Conservation (phyloP, 2,797 vertebrate genomes). For the Discoglossus pictus region DNA sequence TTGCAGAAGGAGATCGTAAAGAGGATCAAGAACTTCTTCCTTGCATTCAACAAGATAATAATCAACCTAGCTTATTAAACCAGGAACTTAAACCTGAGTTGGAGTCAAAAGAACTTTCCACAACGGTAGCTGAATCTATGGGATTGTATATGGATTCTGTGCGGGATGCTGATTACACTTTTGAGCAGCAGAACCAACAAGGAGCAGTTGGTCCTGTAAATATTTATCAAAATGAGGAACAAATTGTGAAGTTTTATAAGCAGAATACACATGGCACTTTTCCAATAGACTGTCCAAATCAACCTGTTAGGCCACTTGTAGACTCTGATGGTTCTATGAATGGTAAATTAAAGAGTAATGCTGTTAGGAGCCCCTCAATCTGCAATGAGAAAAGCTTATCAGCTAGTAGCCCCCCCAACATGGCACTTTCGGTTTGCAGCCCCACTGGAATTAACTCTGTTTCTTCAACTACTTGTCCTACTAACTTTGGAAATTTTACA, state of each 20-base stretch:
- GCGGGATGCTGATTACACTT: slow-evolving; percentile 88
- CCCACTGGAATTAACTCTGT: slow-evolving; percentile 88
- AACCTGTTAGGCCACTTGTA: slow-evolving; percentile 71
- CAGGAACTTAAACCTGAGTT: slow-evolving; percentile 89
- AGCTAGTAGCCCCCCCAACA: slow-evolving; percentile 82
- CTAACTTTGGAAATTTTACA: slow-evolving; percentile 80
- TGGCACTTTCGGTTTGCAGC: slow-evolving; percentile 84
- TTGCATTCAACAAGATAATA: slow-evolving; percentile 79
- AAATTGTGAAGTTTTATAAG: slow-evolving; percentile 75
- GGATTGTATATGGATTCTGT: slow-evolving; percentile 97
- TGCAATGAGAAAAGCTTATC: slow-evolving; percentile 81
- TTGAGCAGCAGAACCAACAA: slow-evolving; percentile 80
- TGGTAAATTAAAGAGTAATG: slow-evolving; percentile 72
- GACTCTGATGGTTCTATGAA: slow-evolving; percentile 74
- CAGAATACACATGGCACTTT: slow-evolving; percentile 76
- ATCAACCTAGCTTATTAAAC: slow-evolving; percentile 77
- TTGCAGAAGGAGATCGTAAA: slow-evolving; percentile 76
- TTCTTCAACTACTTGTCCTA: slow-evolving; percentile 87
- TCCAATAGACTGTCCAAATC: slow-evolving; percentile 61
- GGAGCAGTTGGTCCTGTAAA: slow-evolving; percentile 78
- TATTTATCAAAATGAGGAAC: slow-evolving; percentile 82
- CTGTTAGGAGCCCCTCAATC: slow-evolving; percentile 74
- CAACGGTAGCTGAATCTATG: slow-evolving; percentile 97
- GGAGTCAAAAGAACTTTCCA: slow-evolving; percentile 96
- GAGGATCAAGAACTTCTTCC: slow-evolving; percentile 83